Evolutionary conservation across 2,113 vertebrate species (phyloP).

Genomic region (Pongo pygmaeus): DNA sequence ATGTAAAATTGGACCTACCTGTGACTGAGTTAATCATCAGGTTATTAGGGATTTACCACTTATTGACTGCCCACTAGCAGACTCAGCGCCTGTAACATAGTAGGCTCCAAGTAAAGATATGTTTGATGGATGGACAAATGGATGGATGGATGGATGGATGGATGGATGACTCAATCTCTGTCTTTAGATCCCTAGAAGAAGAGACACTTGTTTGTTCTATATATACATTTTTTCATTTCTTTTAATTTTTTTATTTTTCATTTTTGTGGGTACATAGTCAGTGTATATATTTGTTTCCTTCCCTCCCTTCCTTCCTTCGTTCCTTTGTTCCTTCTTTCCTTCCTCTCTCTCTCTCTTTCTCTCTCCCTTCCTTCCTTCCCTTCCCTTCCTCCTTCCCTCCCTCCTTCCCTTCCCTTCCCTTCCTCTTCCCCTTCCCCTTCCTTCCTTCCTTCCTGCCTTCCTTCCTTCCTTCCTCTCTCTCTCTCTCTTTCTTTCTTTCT

Average conservation of each 20-base stretch:
- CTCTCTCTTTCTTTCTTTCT: accelerated
- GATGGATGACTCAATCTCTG: background rate
- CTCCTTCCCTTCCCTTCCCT: too few species aligned
- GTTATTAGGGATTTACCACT: background rate
- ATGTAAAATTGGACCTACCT: background rate
- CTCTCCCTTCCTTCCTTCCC: too few species aligned
- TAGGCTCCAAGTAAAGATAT: background rate
- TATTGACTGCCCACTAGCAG: background rate
- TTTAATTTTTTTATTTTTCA: too few species aligned
- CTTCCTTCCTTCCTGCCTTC: accelerated
- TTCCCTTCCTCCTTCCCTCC: too few species aligned
- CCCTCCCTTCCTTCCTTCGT: too few species aligned
- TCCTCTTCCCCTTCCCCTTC: too few species aligned
- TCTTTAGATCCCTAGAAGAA: background rate
- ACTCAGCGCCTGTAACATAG: background rate
- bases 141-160: background rate
- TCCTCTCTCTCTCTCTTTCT: too few species aligned
- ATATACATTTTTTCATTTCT: too few species aligned
- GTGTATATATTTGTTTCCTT: too few species aligned
- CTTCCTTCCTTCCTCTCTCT: accelerated
- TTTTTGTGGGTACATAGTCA: too few species aligned
- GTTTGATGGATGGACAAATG: background rate
- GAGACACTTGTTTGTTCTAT: background rate
- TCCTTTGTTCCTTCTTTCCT: too few species aligned
- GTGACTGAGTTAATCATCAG: background rate